Conservation (phyloP, 2,797 vertebrate species). For the Pangasius krempfi region DNA sequence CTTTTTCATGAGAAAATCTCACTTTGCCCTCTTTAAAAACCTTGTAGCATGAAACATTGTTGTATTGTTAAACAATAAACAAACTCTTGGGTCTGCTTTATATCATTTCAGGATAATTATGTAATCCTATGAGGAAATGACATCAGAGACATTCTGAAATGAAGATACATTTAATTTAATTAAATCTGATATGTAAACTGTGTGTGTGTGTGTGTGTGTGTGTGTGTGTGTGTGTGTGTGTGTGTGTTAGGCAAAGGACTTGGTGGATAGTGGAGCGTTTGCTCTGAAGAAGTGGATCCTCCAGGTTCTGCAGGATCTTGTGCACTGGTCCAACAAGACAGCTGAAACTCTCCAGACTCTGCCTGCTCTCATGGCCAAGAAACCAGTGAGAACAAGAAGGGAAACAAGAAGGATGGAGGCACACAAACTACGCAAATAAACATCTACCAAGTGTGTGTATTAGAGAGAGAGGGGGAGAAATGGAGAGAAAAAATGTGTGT, state of each 20-base stretch:
- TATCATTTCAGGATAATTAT: background rate
- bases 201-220: conserved; percentile 6
- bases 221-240: conserved; percentile 35
- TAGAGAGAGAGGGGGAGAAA: background rate
- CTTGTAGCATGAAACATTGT: background rate
- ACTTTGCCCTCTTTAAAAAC: background rate
- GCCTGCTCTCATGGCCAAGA: conserved; percentile 36
- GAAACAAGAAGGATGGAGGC: conserved; percentile 53
- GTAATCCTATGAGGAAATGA: background rate
- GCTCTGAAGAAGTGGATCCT: conserved; percentile 75
- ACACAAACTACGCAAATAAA: conserved; percentile 58
- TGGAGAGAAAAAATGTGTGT: too few relatives aligned
- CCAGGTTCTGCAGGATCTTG: conserved; percentile 72
- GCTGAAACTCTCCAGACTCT: conserved; percentile 63
- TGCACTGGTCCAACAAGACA: conserved; percentile 70
- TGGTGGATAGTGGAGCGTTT: conserved; percentile 54
- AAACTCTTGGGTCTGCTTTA: background rate
- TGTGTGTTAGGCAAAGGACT: conserved; percentile 58
- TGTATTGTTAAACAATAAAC: background rate
- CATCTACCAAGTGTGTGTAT: conserved; percentile 4
- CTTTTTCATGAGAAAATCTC: background rate
- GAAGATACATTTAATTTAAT: background rate
- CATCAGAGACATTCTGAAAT: background rate
- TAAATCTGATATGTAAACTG: background rate
- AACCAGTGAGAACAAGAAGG: conserved; percentile 44